Conservation (phyloP, 2,888 invertebrate species). For the Hypena proboscidalis region DNA sequence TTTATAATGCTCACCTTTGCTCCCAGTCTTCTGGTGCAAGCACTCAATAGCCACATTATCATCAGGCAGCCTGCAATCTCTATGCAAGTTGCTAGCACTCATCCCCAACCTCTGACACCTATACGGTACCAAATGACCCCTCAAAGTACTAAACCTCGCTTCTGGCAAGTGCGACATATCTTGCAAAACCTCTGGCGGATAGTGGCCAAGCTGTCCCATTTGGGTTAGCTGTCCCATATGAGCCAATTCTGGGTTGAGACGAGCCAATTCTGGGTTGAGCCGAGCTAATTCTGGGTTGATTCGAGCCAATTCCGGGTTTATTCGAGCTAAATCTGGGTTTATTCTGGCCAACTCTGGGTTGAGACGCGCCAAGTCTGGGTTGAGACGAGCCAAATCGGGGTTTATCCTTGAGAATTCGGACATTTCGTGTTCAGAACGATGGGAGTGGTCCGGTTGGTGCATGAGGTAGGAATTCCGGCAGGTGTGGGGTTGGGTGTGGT, state of each 20-base stretch:
- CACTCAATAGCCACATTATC: conserved; percentile 67
- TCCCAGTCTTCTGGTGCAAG: conserved; percentile 69
- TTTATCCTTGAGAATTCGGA: conserved; percentile 49
- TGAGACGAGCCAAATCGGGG: conserved; percentile 46
- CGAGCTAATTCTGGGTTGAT: conserved; percentile 44
- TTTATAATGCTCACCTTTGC: conserved; percentile 64
- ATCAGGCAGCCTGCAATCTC: conserved; percentile 66
- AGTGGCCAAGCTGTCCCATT: conserved; percentile 47
- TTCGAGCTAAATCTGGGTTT: conserved; percentile 44
- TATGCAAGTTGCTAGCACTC: conserved; percentile 71
- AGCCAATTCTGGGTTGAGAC: conserved; percentile 50
- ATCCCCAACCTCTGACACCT: conserved; percentile 69
- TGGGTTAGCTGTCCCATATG: conserved; percentile 59
- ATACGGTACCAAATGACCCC: conserved; percentile 77
- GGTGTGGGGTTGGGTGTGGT: conserved; percentile 60
- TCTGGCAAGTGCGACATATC: conserved; percentile 40
- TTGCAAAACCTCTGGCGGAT: conserved; percentile 48
- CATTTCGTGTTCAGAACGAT: too few species aligned
- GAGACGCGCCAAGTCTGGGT: conserved; percentile 40
- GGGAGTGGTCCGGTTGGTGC: conserved; percentile 41
- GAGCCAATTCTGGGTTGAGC: conserved; percentile 50
- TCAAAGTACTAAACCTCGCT: conserved; percentile 68
- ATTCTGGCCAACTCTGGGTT: conserved; percentile 37
- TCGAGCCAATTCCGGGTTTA: conserved; percentile 45
- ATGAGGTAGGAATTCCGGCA: conserved; percentile 66